Base-by-base conservation (phyloP, 2,888 invertebrate genomes). In the Pediacus dermestoides region DNA sequence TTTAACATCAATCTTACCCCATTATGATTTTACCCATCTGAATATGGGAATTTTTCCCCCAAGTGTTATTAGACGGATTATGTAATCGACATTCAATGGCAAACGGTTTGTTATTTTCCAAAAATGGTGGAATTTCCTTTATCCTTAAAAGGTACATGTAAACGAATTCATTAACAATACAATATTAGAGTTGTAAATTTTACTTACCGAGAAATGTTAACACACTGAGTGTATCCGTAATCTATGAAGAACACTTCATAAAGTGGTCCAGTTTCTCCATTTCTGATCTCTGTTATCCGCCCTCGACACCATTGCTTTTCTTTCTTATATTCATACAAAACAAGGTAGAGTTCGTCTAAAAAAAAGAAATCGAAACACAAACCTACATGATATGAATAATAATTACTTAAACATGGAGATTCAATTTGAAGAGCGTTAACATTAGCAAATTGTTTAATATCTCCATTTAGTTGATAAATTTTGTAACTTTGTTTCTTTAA, bases 271-370 rank as follows among this genome's bases (percentile, higher is more conserved):
- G 34, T 37, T 55, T 47, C 47, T 1, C 34, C 42, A 33, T 54
- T 44, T 25, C 57, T 41, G 42, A 61, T 53, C 30, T 57, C 63
- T 13, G 67, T 58, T 1, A 85, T 66, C 30, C 75, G 70, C 6
- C 78, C 82, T 36, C 89, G 75, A 55, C 80, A 80, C 87, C 86
- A 89, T 49, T 70, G 66, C 61, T 31, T 63, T 59, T 57, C 49
- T 9, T 42, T 46, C 18, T 50, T 42, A 3, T 28, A 36, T 13
- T 34, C 23, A 18, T 76, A 77, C 57, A 72, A 73, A 1, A 76
- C 78, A 38, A 83, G 69, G 60, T 84, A 87, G 4, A 78, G 64
- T 62, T 77, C 74, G 46, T 78, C 85, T 78, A 67, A 22, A 60
- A 59, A 16, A 38, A 14, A 25, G 52, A 52, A 21, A 28, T 21